Evolutionary conservation across 2,888 invertebrate species (phyloP).

Genomic region (Ferdinandea cuprea): DNA sequence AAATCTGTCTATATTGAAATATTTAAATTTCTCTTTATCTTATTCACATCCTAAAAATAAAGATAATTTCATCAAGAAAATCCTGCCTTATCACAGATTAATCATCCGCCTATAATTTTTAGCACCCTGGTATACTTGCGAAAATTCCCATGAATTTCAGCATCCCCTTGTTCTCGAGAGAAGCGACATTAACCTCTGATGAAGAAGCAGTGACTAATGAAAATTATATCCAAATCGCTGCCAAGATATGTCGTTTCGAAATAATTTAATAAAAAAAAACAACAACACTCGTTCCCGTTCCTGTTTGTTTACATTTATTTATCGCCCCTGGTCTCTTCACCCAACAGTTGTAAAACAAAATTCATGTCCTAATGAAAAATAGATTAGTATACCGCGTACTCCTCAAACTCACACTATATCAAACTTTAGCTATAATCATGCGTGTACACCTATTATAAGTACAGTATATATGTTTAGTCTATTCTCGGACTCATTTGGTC

Average conservation of each 20-base stretch:
- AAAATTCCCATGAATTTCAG: constrained; percentile 45
- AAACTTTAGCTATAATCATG: constrained; percentile 30
- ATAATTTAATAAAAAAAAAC: not conserved
- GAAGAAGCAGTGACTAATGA: constrained; percentile 31
- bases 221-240: constrained; percentile 36
- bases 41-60: constrained; percentile 39
- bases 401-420: constrained; percentile 3
- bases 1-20: too few relatives aligned
- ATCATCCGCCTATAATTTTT: constrained; percentile 20
- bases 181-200: not conserved
- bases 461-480: constrained; percentile 35
- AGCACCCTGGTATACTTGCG: not conserved
- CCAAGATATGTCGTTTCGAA: constrained; percentile 25
- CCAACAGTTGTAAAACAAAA: not conserved
- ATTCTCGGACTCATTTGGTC: constrained; percentile 12
- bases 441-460: constrained; percentile 18
- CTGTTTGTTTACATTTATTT: constrained; percentile 16
- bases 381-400: constrained; percentile 27
- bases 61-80: not conserved
- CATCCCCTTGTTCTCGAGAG: constrained; percentile 2
- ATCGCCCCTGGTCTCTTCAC: not conserved
- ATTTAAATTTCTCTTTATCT: not conserved
- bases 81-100: constrained; percentile 16
- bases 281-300: constrained; percentile 13
- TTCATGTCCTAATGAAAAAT: constrained; percentile 9